Conservation (phyloP, 2,113 vertebrate genomes). For the Calypte anna region DNA sequence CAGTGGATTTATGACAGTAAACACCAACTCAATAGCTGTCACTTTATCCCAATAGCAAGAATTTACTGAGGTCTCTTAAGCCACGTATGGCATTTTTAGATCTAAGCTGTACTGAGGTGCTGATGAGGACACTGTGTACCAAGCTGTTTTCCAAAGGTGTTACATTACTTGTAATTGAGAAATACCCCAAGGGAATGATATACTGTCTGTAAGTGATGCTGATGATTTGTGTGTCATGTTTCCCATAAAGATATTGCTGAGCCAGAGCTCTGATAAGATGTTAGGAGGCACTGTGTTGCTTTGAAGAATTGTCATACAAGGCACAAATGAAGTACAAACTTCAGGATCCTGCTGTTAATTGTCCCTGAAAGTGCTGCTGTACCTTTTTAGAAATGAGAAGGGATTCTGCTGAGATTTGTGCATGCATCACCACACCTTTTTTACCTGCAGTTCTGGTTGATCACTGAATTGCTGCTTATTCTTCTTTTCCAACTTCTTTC, state of each 20-base stretch:
- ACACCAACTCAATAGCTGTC: neutral
- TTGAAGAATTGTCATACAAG: neutral
- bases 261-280: neutral
- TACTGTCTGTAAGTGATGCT: neutral
- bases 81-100: neutral
- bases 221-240: neutral
- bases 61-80: neutral
- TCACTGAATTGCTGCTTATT: neutral
- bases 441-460: neutral
- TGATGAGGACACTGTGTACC: neutral
- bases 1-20: neutral
- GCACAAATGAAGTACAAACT: neutral
- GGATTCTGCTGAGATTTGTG: neutral
- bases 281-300: neutral
- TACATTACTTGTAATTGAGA: neutral
- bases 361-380: neutral
- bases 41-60: neutral
- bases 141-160: constrained; percentile 1
- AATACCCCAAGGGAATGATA: neutral
- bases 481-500: neutral
- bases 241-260: neutral
- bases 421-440: neutral
- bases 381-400: neutral
- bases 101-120: neutral
- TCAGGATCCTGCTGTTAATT: neutral